phyloP scores from a whole-genome alignment of 1,140 invertebrate species.

The Atta texana region DNA sequence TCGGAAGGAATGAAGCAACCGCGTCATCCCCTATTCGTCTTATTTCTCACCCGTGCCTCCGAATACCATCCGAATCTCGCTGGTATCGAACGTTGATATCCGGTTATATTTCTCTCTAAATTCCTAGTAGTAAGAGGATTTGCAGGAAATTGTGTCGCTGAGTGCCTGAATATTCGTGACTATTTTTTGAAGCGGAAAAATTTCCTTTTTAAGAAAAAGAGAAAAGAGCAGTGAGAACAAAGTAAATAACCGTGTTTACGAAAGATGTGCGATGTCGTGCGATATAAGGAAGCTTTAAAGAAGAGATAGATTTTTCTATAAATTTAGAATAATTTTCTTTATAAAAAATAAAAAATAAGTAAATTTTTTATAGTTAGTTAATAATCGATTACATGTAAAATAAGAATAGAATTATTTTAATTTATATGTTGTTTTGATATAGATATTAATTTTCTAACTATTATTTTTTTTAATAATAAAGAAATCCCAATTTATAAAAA shows the following conservation, averaged over 20 bases:
- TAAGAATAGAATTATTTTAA: neutral
- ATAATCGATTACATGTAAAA: neutral
- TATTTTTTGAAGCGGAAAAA: slow-evolving; percentile 23
- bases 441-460: neutral
- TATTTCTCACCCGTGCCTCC: slow-evolving; percentile 39
- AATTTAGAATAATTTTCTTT: neutral
- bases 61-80: slow-evolving; percentile 33
- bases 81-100: slow-evolving; percentile 42
- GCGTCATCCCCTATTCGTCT: slow-evolving; percentile 36
- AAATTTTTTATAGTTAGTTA: neutral
- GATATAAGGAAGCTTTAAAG: neutral
- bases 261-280: neutral
- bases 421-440: neutral
- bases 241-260: neutral
- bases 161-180: slow-evolving; percentile 49
- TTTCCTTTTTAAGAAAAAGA: neutral
- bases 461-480: neutral
- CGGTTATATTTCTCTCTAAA: slow-evolving; percentile 30
- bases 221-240: slow-evolving; percentile 17
- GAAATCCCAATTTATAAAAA: neutral
- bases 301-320: neutral
- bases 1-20: neutral
- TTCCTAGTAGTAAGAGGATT: slow-evolving; percentile 7
- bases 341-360: neutral
- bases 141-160: slow-evolving; percentile 38